phyloP scores from a whole-genome alignment of 1,140 invertebrate species.

The Drosophila miranda region DNA sequence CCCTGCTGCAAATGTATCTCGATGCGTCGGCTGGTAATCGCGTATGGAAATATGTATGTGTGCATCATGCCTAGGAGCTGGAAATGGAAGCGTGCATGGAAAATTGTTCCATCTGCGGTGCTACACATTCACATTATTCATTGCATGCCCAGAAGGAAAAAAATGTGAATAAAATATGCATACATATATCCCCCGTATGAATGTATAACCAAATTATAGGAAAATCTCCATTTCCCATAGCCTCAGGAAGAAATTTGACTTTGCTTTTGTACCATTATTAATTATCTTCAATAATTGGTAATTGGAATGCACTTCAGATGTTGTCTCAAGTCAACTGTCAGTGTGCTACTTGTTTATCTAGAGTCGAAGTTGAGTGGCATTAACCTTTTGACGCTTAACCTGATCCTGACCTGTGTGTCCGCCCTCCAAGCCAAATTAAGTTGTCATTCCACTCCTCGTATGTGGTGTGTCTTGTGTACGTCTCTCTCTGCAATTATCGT shows the following conservation, averaged over 20 bases:
- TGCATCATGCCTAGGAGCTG: conserved; percentile 1
- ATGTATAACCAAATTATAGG: no score
- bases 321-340: neutral
- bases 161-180: neutral
- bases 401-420: conserved; percentile 34
- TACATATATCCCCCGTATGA: no score
- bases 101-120: conserved; percentile 2
- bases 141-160: neutral
- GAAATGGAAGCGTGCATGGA: conserved; percentile 8
- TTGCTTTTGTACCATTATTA: neutral
- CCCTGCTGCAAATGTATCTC: neutral
- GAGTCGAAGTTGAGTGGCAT: conserved; percentile 15
- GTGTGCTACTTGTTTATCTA: neutral
- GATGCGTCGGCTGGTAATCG: neutral
- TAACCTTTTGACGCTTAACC: conserved; percentile 30
- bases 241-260: no score
- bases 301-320: neutral
- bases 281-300: neutral
- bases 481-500: conserved; percentile 54
- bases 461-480: neutral
- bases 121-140: conserved; percentile 1
- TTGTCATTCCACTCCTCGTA: conserved; percentile 38
- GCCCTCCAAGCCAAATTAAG: conserved; percentile 63
- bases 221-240: no score
- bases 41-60: conserved; percentile 8